phyloP scores from a whole-genome alignment of 2,888 invertebrate species.

The Drepana falcataria region DNA sequence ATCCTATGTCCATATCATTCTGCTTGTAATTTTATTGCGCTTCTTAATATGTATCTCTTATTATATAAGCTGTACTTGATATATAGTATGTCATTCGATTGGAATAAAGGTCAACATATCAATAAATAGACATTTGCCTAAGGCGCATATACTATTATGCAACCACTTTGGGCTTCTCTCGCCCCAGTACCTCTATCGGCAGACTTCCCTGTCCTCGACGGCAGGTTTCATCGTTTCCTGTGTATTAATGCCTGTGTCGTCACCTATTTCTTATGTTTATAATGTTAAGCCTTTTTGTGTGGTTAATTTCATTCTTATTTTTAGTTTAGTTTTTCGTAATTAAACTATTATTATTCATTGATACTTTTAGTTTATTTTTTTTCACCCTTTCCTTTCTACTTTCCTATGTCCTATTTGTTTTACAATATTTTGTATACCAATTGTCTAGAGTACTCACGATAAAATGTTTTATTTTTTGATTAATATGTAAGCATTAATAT shows the following conservation, averaged over 20 bases:
- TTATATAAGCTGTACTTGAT: conserved; percentile 53
- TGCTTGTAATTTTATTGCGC: conserved; percentile 57
- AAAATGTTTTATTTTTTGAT: conserved; percentile 1
- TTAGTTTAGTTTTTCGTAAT: conserved; percentile 64
- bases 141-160: conserved; percentile 44
- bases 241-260: conserved; percentile 47
- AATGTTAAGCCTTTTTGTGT: conserved; percentile 75
- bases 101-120: conserved; percentile 68
- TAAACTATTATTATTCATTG: conserved; percentile 75
- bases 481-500: conserved; percentile 1
- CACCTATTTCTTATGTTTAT: conserved; percentile 57
- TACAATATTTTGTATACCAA: conserved; percentile 45
- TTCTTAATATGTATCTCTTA: conserved; percentile 53
- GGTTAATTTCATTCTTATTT: conserved; percentile 77
- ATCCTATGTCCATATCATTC: conserved; percentile 63
- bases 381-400: conserved; percentile 50
- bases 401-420: conserved; percentile 31
- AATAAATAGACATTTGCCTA: conserved; percentile 59
- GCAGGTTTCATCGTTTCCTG: conserved; percentile 33
- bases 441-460: conserved; percentile 46
- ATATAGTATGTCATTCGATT: conserved; percentile 46
- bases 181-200: conserved; percentile 28
- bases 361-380: conserved; percentile 65
- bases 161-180: conserved; percentile 24
- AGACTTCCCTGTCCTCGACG: conserved; percentile 18